Evolutionary conservation across 1,140 invertebrate species (phyloP).

Genomic region (Eufriesea mexicana): DNA sequence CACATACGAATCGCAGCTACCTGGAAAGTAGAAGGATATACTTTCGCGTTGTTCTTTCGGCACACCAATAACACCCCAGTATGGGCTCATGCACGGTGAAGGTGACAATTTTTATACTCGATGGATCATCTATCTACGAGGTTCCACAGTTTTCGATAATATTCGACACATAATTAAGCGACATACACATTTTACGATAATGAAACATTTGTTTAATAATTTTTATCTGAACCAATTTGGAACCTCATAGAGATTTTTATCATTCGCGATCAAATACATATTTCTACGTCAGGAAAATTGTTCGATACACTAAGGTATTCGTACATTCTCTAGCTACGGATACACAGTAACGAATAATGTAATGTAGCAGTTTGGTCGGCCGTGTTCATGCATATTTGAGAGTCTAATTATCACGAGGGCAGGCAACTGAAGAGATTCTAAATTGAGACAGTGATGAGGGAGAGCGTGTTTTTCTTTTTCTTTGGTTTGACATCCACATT

Average conservation of each 20-base stretch:
- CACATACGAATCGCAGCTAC: conserved; percentile 94
- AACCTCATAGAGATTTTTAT: conserved; percentile 53
- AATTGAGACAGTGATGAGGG: conserved; percentile 57
- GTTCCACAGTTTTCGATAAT: conserved; percentile 3
- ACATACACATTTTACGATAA: too few relatives aligned
- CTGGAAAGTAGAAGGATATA: conserved; percentile 76
- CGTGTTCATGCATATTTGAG: conserved; percentile 63
- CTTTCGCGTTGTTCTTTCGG: not conserved
- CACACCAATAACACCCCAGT: conserved; percentile 50
- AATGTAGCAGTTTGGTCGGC: not conserved
- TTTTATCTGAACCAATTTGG: not conserved
- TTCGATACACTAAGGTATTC: not conserved
- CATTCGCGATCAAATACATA: conserved; percentile 10
- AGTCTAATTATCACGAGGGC: conserved; percentile 46
- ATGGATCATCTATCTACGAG: conserved; percentile 42
- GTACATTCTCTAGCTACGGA: conserved; percentile 18
- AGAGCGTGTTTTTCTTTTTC: conserved; percentile 41
- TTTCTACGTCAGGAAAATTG: conserved; percentile 24
- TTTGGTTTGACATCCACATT: conserved; percentile 49
- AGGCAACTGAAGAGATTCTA: conserved; percentile 52
- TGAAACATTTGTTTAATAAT: not conserved
- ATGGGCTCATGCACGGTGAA: conserved; percentile 65
- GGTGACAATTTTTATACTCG: conserved; percentile 31
- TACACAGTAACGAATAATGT: conserved; percentile 10
- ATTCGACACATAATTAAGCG: not conserved